Evolutionary conservation across 2,888 invertebrate species (phyloP).

Genomic region (Lepidochrysops patricia): DNA sequence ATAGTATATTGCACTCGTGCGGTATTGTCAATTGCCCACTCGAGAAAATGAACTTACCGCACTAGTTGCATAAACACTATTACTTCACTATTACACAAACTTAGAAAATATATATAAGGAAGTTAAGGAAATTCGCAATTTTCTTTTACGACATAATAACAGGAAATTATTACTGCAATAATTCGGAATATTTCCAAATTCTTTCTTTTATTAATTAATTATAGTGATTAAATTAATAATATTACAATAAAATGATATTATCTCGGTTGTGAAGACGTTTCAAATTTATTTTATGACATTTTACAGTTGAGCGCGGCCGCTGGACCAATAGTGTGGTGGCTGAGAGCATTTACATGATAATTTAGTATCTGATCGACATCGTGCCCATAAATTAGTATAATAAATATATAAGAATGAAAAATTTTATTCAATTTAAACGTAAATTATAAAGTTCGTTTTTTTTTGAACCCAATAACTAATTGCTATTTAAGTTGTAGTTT

Average conservation of each 20-base stretch:
- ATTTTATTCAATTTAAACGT: not conserved
- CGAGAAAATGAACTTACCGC: too few species aligned
- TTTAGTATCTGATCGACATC: not conserved
- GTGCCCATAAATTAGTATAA: not conserved
- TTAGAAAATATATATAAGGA: not conserved
- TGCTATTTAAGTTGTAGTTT: not conserved
- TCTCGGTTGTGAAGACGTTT: not conserved
- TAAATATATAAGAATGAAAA: not conserved
- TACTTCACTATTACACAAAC: too few species aligned
- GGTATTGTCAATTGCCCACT: too few species aligned
- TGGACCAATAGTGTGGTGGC: not conserved
- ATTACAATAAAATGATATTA: not conserved
- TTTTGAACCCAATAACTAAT: not conserved
- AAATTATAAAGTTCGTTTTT: not conserved
- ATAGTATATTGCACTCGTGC: too few species aligned
- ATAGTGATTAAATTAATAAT: not conserved
- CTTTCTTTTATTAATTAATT: not conserved
- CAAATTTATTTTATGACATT: not conserved
- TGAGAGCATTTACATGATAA: conserved; percentile 3
- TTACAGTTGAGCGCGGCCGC: not conserved
- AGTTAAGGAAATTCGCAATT: not conserved
- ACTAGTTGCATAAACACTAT: too few species aligned
- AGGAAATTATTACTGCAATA: not conserved
- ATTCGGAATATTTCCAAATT: not conserved
- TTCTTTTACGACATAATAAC: not conserved